Evolutionary conservation across 2,113 vertebrate genomes (phyloP).

Genomic region (Peucedramus taeniatus): DNA sequence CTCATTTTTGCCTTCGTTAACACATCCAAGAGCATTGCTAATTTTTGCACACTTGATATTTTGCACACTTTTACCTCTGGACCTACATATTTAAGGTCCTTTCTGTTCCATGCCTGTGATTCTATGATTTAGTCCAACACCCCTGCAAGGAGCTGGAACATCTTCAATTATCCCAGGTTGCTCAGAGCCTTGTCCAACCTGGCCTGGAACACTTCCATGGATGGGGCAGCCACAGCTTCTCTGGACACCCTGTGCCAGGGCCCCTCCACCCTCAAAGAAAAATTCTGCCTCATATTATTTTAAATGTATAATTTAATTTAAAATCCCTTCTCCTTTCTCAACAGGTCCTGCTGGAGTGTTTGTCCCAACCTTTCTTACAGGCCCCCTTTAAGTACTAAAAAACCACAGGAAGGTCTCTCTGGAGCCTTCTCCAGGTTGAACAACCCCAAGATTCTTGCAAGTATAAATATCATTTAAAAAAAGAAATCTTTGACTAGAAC

Average conservation of each 20-base stretch:
- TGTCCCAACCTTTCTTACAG: not conserved
- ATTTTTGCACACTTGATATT: not conserved
- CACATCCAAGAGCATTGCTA: not conserved
- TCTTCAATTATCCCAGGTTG: not conserved
- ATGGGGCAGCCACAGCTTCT: not conserved
- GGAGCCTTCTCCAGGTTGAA: not conserved
- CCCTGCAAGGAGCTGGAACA: not conserved
- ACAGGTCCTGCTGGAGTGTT: not conserved
- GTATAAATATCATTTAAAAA: not conserved
- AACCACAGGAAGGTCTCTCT: not conserved
- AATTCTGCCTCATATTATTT: not conserved
- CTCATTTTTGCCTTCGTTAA: not conserved
- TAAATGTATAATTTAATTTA: not conserved
- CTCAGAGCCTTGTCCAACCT: not conserved
- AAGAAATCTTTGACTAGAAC: not conserved
- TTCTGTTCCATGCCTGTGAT: not conserved
- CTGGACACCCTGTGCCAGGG: not conserved
- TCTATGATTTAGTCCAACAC: not conserved
- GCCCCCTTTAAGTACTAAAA: not conserved
- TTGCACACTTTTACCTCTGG: not conserved
- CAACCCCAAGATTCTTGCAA: not conserved
- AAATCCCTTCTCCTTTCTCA: not conserved
- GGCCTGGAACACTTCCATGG: not conserved
- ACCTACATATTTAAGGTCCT: not conserved
- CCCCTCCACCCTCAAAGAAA: fast-evolving